phyloP scores from a whole-genome alignment of 2,113 vertebrate species.

The Gymnorhina tibicen region DNA sequence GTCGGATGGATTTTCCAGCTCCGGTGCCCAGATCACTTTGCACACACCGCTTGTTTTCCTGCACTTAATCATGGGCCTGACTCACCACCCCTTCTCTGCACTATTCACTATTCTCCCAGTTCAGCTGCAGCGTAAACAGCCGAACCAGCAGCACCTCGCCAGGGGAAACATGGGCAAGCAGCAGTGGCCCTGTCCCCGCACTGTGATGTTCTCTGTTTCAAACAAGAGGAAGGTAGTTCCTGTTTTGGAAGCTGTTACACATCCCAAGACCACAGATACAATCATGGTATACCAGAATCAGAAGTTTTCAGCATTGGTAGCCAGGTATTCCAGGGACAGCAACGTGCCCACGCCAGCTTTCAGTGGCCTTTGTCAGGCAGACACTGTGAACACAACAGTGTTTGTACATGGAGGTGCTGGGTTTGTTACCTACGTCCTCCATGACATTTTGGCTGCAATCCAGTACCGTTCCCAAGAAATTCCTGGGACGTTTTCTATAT shows the following conservation, averaged over 20 bases:
- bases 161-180: background rate
- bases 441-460: background rate
- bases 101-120: background rate
- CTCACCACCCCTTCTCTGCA: background rate
- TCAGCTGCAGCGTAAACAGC: background rate
- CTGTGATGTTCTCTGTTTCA: background rate
- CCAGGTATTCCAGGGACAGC: background rate
- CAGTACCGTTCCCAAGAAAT: background rate
- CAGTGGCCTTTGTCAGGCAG: background rate
- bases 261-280: background rate
- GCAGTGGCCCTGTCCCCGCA: background rate
- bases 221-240: background rate
- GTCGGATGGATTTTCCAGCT: background rate
- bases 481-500: background rate
- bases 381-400: background rate
- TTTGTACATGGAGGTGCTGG: background rate
- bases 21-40: background rate
- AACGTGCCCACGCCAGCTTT: background rate
- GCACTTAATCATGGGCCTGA: conserved; percentile 6
- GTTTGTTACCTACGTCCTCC: background rate
- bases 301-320: background rate
- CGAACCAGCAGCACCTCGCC: background rate
- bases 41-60: conserved; percentile 32
- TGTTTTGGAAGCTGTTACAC: background rate
- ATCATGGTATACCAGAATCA: background rate